A percentile compares a stretch with the other conserved stretches of the same genome.
These are phyloP conservation scores for Betta splendens DNA, from an alignment of 2,797 vertebrate species.

Conservation along the genomic window DNA sequence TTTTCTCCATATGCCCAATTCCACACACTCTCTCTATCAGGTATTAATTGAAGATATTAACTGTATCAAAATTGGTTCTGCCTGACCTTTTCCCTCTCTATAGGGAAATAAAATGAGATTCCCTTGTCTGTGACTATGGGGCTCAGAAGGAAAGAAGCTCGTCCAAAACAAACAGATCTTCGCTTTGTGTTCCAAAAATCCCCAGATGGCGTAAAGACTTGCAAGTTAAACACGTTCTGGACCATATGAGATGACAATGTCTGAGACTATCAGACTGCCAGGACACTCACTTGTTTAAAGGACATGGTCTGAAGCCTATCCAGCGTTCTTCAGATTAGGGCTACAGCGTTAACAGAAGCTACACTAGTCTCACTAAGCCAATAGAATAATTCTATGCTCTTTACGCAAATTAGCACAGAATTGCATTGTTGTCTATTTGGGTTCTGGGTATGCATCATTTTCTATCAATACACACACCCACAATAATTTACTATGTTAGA, in stretches of 20 bases:
- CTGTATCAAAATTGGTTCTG: constrained; percentile 28
- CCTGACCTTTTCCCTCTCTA: constrained; percentile 38
- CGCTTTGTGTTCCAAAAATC: constrained; percentile 53
- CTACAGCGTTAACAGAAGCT: not conserved
- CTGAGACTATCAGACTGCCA: constrained; percentile 43
- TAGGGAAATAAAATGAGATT: constrained; percentile 47
- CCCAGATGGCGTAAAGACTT: constrained; percentile 69
- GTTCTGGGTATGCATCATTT: not conserved
- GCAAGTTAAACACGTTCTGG: constrained; percentile 61
- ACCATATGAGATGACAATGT: constrained; percentile 61
- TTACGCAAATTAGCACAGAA: not conserved
- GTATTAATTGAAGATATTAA: constrained; percentile 23
- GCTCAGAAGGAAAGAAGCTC: constrained; percentile 35
- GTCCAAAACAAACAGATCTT: constrained; percentile 65
- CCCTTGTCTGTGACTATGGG: constrained; percentile 11
- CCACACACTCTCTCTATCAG: constrained; percentile 16
- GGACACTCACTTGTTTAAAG: constrained; percentile 30
- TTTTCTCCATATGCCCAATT: constrained; percentile 23
- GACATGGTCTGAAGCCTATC: constrained; percentile 12
- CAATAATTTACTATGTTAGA: constrained; percentile 54
- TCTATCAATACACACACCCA: not conserved
- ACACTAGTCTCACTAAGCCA: constrained; percentile 6
- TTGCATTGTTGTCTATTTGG: not conserved
- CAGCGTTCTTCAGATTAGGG: constrained; percentile 11
- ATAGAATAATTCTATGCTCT: no score